phyloP scores from a whole-genome alignment of 2,888 invertebrate species.

The Caenorhabditis japonica region DNA sequence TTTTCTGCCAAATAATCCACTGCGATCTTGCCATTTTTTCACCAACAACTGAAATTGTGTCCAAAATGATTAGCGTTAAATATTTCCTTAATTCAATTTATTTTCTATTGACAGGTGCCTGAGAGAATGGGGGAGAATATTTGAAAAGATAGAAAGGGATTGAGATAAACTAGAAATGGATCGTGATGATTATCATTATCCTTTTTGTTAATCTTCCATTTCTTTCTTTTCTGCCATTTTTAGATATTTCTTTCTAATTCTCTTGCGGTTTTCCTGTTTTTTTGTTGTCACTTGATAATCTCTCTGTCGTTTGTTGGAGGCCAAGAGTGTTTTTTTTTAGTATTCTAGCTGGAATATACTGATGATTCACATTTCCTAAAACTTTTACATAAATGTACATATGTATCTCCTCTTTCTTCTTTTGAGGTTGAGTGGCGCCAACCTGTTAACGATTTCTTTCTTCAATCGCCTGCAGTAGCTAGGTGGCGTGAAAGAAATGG shows the following conservation, averaged over 20 bases:
- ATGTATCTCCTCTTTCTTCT: no score
- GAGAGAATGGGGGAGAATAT: no score
- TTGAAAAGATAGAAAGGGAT: conserved; percentile 7
- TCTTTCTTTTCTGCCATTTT: neutral
- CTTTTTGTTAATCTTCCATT: conserved; percentile 4
- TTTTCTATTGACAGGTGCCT: conserved; percentile 12
- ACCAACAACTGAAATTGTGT: no score
- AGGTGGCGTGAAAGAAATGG: neutral
- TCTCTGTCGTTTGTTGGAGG: no score
- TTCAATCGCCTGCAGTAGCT: neutral
- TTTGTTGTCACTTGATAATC: no score
- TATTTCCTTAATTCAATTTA: neutral
- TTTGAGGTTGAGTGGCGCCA: neutral
- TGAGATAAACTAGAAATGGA: conserved; percentile 18
- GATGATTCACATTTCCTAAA: no score
- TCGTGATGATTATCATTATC: conserved; percentile 26
- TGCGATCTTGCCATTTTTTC: no score
- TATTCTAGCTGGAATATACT: no score
- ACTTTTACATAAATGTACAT: no score
- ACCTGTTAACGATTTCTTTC: conserved; percentile 2
- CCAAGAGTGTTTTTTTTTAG: no score
- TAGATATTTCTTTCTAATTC: neutral
- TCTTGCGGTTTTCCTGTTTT: neutral
- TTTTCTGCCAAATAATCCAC: conserved; percentile 16
- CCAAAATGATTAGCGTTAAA: conserved; percentile 47